Conservation (phyloP, 2,888 invertebrate species). For the Trichacis sp. region DNA sequence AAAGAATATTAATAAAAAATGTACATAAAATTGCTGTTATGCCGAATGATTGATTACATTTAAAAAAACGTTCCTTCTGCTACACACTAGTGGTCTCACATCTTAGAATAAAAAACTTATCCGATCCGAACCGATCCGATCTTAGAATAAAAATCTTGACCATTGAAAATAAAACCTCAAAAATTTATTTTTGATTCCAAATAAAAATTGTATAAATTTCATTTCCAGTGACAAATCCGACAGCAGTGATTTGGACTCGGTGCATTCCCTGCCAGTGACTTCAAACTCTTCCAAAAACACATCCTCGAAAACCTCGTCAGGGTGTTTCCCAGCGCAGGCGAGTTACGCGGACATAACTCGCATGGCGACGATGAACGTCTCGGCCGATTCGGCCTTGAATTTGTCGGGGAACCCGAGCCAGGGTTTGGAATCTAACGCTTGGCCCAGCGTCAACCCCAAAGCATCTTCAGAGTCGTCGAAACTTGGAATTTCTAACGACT, state of each 20-base stretch:
- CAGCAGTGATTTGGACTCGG: slow-evolving; percentile 86
- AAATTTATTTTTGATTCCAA: too few species aligned
- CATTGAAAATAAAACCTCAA: too few species aligned
- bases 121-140: too few species aligned
- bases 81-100: too few species aligned
- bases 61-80: too few species aligned
- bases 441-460: slow-evolving; percentile 60
- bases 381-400: slow-evolving; percentile 56
- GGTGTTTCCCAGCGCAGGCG: slow-evolving; percentile 70
- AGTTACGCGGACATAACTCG: slow-evolving; percentile 89
- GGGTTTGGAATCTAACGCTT: slow-evolving; percentile 54
- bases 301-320: slow-evolving; percentile 61
- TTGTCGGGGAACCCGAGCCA: slow-evolving; percentile 58
- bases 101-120: too few species aligned
- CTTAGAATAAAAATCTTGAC: too few species aligned
- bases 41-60: too few species aligned
- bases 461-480: slow-evolving; percentile 60
- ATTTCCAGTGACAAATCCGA: slow-evolving; percentile 87
- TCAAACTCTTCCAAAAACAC: slow-evolving; percentile 68
- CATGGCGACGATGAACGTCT: slow-evolving; percentile 67
- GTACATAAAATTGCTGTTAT: too few species aligned
- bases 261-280: slow-evolving; percentile 83
- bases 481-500: slow-evolving; percentile 57
- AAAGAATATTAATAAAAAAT: too few species aligned
- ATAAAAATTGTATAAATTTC: too few species aligned